A percentile compares a stretch with the other conserved stretches of the same genome.
These are phyloP conservation scores for Ichneumon xanthorius DNA, from an alignment of 2,888 invertebrate genomes.

Conservation along the genomic window DNA sequence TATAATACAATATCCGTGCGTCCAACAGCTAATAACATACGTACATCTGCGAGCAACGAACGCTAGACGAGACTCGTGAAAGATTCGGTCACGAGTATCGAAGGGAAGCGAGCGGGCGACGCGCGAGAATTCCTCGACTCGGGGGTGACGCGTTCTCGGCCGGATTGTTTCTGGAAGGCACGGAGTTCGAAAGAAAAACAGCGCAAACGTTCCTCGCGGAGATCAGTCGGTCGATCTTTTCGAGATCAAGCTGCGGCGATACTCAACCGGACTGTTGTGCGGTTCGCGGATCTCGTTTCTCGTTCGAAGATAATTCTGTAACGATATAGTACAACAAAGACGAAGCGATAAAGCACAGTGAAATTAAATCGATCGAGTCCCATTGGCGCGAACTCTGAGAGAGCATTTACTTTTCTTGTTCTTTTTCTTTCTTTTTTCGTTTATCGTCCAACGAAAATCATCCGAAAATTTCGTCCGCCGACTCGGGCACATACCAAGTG, in stretches of 20 bases:
- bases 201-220: neutral
- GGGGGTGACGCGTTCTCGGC: conserved; percentile 33
- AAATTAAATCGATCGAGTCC: conserved; percentile 2
- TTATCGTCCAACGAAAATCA: neutral
- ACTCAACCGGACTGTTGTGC: conserved; percentile 1
- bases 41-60: neutral
- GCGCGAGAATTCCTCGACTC: conserved; percentile 23
- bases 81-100: neutral
- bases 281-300: neutral
- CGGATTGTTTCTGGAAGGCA: neutral
- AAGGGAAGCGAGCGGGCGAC: conserved; percentile 28
- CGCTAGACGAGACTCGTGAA: neutral
- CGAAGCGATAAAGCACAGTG: conserved; percentile 10
- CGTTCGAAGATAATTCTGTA: neutral
- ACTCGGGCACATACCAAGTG: neutral
- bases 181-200: conserved; percentile 8
- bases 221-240: neutral
- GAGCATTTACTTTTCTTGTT: neutral
- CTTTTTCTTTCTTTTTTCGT: neutral
- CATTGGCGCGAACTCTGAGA: neutral
- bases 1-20: conserved; percentile 61
- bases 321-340: neutral
- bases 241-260: neutral
- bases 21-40: conserved; percentile 58
- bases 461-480: conserved; percentile 30